These are phyloP conservation scores for Melanitta fusca DNA, from an alignment of 2,797 vertebrate genomes.

Conservation along the genomic window DNA sequence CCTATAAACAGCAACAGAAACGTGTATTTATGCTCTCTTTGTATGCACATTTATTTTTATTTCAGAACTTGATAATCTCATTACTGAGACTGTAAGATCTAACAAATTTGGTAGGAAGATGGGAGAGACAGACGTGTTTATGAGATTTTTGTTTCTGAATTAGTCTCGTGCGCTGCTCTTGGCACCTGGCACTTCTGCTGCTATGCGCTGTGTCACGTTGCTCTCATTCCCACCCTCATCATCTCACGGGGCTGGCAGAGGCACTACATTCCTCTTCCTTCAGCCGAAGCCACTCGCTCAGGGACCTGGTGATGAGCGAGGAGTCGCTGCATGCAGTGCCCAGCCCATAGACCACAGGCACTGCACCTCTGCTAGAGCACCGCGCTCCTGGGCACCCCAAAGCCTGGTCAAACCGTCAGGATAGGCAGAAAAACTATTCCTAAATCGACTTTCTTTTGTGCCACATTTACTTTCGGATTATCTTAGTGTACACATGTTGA, in stretches of 20 bases:
- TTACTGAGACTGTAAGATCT: not conserved
- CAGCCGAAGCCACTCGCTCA: accelerated
- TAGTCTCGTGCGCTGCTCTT: accelerated
- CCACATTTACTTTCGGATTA: not conserved
- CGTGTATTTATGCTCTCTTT: not conserved
- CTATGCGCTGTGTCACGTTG: accelerated
- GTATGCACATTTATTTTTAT: not conserved
- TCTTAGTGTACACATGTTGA: not conserved
- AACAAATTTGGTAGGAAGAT: not conserved
- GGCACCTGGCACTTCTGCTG: not conserved
- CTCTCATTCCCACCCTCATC: accelerated
- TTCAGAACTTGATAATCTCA: not conserved
- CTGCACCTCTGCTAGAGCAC: accelerated
- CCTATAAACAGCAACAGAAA: not conserved
- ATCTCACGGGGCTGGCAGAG: not conserved
- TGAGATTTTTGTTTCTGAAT: not conserved
- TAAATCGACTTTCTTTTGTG: accelerated
- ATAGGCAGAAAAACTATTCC: not conserved
- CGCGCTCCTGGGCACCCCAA: not conserved
- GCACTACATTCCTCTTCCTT: accelerated
- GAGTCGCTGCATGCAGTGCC: not conserved
- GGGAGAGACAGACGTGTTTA: not conserved
- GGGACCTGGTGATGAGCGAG: not conserved
- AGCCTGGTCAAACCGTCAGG: accelerated
- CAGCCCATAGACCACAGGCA: accelerated